Conservation (phyloP, 2,888 invertebrate species). For the Abscondita cerata region DNA sequence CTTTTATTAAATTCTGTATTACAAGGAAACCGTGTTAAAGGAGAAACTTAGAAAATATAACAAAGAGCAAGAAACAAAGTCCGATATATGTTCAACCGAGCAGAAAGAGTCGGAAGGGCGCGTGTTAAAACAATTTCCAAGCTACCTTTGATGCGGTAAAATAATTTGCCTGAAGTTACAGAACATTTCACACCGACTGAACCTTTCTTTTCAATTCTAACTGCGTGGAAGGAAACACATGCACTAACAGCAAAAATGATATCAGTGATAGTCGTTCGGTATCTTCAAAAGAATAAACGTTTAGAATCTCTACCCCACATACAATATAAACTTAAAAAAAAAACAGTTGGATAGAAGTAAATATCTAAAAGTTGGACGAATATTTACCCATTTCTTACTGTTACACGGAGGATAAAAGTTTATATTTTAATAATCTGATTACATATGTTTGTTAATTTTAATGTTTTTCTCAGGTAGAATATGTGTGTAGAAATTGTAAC, state of each 20-base stretch:
- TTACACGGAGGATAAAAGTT: too few species aligned
- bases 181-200: conserved; percentile 53
- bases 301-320: too few species aligned
- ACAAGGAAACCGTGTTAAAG: conserved; percentile 23
- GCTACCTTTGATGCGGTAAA: conserved; percentile 53
- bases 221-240: conserved; percentile 31
- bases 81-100: conserved; percentile 38
- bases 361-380: too few species aligned
- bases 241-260: conserved; percentile 34
- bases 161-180: conserved; percentile 56
- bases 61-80: conserved; percentile 37
- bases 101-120: conserved; percentile 46
- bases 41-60: conserved; percentile 23
- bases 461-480: too few species aligned
- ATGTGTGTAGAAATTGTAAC: too few species aligned
- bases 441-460: too few species aligned
- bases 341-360: too few species aligned
- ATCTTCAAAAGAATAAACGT: conserved; percentile 11
- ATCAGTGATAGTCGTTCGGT: conserved; percentile 34
- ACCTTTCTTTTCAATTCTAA: conserved; percentile 49
- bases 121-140: conserved; percentile 55
- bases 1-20: background rate
- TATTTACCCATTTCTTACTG: too few species aligned
- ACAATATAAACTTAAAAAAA: too few species aligned
- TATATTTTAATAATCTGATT: too few species aligned